Percentiles rank a stretch among this genome's conserved stretches.
phyloP scores from a whole-genome alignment of 2,113 vertebrate species.

The Rhinoptilus africanus region DNA sequence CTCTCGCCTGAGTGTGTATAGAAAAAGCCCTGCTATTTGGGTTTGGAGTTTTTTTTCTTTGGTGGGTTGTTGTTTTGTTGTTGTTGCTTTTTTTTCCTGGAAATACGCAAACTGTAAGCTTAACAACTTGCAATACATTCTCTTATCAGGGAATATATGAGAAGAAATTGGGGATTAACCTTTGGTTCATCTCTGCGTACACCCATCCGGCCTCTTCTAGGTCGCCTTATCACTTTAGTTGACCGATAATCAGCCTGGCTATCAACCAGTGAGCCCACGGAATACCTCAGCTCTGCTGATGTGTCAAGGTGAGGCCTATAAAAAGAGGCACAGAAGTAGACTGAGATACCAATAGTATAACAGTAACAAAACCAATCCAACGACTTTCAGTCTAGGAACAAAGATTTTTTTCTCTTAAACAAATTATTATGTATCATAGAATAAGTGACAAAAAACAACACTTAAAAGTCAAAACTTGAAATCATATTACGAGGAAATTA shows the following conservation, averaged over 20 bases:
- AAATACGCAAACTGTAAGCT: neutral
- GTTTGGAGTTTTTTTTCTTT: neutral
- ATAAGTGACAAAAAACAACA: neutral
- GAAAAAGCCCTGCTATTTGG: neutral
- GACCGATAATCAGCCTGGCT: slow-evolving; percentile 94
- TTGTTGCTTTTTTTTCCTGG: neutral
- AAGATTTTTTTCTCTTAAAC: neutral
- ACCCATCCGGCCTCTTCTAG: slow-evolving; percentile 89
- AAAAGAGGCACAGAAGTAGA: neutral
- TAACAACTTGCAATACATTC: neutral
- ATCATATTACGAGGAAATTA: neutral
- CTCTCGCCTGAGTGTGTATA: neutral
- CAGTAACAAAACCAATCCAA: neutral
- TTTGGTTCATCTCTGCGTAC: slow-evolving; percentile 87
- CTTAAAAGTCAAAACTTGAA: neutral
- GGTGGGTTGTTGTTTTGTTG: neutral
- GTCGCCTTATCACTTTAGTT: slow-evolving; percentile 90
- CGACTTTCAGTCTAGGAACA: neutral
- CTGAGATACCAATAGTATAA: neutral
- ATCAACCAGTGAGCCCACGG: slow-evolving; percentile 91
- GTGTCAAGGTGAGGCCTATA: slow-evolving; percentile 90
- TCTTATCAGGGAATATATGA: neutral
- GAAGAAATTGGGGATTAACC: slow-evolving; percentile 68
- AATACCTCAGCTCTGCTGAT: slow-evolving; percentile 90
- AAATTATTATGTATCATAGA: neutral